phyloP scores from a whole-genome alignment of 2,113 vertebrate genomes.

The Megaleporinus macrocephalus region DNA sequence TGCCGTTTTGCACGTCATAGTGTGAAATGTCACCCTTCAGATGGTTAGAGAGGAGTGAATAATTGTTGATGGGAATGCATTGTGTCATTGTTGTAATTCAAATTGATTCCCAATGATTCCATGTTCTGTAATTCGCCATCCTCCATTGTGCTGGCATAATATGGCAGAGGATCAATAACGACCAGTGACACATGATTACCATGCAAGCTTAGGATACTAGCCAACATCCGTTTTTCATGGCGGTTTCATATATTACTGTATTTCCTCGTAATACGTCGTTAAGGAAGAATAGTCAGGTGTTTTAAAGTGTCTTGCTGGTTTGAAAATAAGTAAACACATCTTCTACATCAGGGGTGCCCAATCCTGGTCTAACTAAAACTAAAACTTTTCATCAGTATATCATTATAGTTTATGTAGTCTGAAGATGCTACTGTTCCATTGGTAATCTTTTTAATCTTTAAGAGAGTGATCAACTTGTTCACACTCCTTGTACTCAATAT shows the following conservation, averaged over 20 bases:
- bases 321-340: no score
- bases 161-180: slow-evolving; percentile 68
- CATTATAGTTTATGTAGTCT: no score
- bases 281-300: background rate
- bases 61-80: slow-evolving; percentile 44
- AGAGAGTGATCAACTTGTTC: no score
- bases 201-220: slow-evolving; percentile 9
- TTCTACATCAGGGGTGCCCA: no score
- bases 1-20: background rate
- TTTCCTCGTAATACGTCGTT: no score
- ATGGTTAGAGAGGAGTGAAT: slow-evolving; percentile 13
- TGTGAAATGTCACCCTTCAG: background rate
- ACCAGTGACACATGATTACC: slow-evolving; percentile 10
- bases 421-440: no score
- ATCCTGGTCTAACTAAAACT: no score
- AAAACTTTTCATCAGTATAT: no score
- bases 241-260: background rate
- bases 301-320: no score
- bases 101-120: slow-evolving; percentile 64
- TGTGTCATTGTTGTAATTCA: slow-evolving; percentile 67
- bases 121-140: slow-evolving; percentile 66
- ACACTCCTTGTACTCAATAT: no score
- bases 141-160: slow-evolving; percentile 69
- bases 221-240: background rate
- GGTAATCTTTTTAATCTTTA: no score